phyloP scores from a whole-genome alignment of 2,113 vertebrate species.

The Bufo gargarizans region DNA sequence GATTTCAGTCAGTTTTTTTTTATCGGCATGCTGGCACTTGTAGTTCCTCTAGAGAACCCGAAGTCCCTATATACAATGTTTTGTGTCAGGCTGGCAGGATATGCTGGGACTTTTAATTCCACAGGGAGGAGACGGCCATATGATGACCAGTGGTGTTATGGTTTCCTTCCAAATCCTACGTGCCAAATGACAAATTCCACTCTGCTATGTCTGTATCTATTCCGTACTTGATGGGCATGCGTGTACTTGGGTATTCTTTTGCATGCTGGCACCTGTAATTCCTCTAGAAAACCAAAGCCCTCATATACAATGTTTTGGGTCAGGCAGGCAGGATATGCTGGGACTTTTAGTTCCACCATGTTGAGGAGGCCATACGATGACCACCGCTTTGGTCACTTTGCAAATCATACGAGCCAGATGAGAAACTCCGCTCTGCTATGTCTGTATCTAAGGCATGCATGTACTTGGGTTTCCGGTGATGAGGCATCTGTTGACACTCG shows the following conservation, averaged over 20 bases:
- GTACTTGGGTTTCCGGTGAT: neutral
- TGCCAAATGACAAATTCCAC: no score
- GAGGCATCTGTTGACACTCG: constrained; percentile 11
- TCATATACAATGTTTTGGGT: neutral
- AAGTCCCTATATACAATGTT: neutral
- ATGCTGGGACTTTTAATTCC: neutral
- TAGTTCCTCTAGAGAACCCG: neutral
- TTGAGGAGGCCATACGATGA: neutral
- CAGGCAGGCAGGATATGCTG: neutral
- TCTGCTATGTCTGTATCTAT: no score
- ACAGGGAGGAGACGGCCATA: no score
- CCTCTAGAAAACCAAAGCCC: no score
- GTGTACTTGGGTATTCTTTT: neutral
- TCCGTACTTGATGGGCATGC: no score
- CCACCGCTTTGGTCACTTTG: neutral
- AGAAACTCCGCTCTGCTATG: neutral
- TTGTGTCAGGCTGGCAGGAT: neutral
- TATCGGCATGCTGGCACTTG: neutral
- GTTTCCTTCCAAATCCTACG: no score
- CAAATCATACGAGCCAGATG: neutral
- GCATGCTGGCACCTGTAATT: no score
- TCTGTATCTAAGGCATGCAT: neutral
- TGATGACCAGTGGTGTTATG: no score
- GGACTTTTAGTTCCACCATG: neutral
- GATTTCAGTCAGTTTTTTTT: no score